phyloP scores from a whole-genome alignment of 2,113 vertebrate species.

The Hemicordylus capensis region DNA sequence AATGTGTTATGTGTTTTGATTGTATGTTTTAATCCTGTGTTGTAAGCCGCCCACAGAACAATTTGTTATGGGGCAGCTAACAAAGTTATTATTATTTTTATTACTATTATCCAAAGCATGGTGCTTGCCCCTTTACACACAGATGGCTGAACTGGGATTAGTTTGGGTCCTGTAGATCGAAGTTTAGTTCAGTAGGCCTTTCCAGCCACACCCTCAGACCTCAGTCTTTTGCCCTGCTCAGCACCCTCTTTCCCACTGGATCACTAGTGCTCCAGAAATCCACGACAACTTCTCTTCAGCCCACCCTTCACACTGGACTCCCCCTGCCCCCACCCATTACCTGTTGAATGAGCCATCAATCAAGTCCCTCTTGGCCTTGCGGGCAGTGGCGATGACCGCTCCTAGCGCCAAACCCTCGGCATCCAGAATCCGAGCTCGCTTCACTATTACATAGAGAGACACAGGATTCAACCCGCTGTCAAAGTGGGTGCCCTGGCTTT shows the following conservation, averaged over 20 bases:
- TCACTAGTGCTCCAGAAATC: not conserved
- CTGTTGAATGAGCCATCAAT: slow-evolving; percentile 91
- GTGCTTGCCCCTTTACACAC: not conserved
- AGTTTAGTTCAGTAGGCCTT: no score
- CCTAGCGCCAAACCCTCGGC: slow-evolving; percentile 92
- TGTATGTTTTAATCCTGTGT: no score
- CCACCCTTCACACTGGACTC: not conserved
- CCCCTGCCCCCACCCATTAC: slow-evolving; percentile 55
- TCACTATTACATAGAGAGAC: slow-evolving; percentile 79
- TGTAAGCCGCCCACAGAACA: no score
- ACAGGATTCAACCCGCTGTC: rapidly evolving
- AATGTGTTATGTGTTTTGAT: no score
- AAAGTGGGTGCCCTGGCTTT: not conserved
- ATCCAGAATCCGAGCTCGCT: slow-evolving; percentile 82
- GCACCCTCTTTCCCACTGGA: not conserved
- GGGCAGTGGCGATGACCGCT: slow-evolving; percentile 86
- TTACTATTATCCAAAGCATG: not conserved
- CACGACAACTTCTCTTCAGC: not conserved
- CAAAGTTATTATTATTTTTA: no score
- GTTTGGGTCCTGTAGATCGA: not conserved
- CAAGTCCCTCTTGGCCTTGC: slow-evolving; percentile 86
- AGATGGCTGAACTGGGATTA: not conserved
- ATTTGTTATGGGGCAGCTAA: no score
- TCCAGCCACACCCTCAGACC: not conserved
- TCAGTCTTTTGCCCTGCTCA: not conserved